Evolutionary conservation across 2,888 invertebrate species (phyloP), one percentile per base, ranked within the genome.

Genomic region (Drosophila dives): DNA sequence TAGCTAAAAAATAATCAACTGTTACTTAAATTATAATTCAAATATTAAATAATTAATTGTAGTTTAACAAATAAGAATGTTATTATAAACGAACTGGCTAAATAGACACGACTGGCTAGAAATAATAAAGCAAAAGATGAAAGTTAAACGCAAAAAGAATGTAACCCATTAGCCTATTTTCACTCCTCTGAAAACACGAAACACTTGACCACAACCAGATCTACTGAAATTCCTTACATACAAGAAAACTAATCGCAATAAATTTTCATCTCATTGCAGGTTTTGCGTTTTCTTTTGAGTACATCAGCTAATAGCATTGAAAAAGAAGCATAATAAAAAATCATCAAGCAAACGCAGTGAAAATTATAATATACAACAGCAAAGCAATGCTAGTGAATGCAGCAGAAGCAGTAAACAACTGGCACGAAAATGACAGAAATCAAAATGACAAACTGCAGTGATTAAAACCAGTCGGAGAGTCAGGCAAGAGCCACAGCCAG

Each of bases 361-460:
- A 77, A 81, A 87, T 81, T 84, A 75, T 75, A 81, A 71, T 64
- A 65, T 75, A 72, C 8, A 32, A 15, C 6, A 66, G 65, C 67
- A 56, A 80, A 64, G 80, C 62, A 59, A 83, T 72, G 80, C 59
- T 65, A 65, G 82, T 40, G 64, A 71, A 70, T 64, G 67, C 83
- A 63, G 63, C 68, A 55, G 63, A 49, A 63, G 68, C 51, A 59
- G 60, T 53, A 20, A 53, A 53, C 81, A 84, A 77, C 81, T 72
- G 82, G 84, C 87, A 81, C 75, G 76, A 90, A 86, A 88, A 80
- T 86, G 87, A 74, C 90, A 80, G 89, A 83, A 77, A 82, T 76
- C 86, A 83, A 68, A 75, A 77, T 90, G 84, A 86, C 77, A 86
- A 83, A 76, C 82, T 70, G 75, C 81, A 86, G 90, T 83, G 85